Base-by-base conservation (phyloP, 2,797 vertebrate genomes). In the Gouania willdenowi region DNA sequence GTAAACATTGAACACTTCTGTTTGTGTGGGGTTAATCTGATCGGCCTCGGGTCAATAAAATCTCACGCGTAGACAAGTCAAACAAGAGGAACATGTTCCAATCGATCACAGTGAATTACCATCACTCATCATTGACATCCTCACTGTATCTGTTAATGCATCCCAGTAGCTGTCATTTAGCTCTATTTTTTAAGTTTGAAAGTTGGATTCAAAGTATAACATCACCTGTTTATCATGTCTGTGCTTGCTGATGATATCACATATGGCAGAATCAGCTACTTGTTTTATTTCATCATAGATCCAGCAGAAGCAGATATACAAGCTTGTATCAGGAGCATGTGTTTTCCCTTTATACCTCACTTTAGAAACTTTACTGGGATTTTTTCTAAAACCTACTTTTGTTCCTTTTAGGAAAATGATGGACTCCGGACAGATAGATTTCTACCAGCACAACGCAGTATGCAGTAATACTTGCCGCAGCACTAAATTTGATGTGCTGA, bases 381-480 rank as follows among this genome's bases (percentile, higher is more conserved):
- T 9, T 25, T 43, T 45, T 10, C 46, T 51, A 12, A 59, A 50
- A 63, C 19, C 41, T 51, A 60, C 55, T 71, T 48, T 75, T n/a
- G n/a, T n/a, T 48, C n/a, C 38, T 35, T 53, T 52, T 77, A 97
- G 94, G 82, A 97, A 96, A 81, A 96, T 96, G 92, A 98, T 96
- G 92, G 94, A 94, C 71, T 95, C 91, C 0, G 93, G 93, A 26
- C 92, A 98, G 80, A 94, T 97, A 18, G 94, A 97, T 68, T 97
- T 98, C 78, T 97, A 93, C 78, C 94, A 94, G 46, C 94, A 98
- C 0, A 91, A 92, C 74, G 89, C 89, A 3, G 89, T 96, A 38
- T 97, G 94, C 79, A 94, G 92, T 81, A 96, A 95, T 87, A 97
- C 93, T 40, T 97, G 94, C 70, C 89, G 94, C 70, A 97, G 94